Evolutionary conservation across 2,888 invertebrate species (phyloP), one percentile per base, ranked within the genome.

Genomic region (Pegoplata infirma): DNA sequence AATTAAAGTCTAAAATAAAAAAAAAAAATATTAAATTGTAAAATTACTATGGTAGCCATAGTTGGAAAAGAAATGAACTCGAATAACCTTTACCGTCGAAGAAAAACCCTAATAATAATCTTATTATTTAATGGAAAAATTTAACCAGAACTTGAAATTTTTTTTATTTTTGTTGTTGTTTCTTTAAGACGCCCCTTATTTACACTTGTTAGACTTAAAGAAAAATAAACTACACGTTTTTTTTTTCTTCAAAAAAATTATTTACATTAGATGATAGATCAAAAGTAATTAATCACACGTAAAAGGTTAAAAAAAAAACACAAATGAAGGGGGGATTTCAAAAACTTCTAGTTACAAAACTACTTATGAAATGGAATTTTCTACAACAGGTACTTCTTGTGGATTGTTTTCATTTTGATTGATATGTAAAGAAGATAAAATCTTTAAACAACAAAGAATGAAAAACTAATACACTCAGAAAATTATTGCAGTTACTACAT

Each of bases 241-340:
- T n/a, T n/a, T n/a, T n/a, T n/a, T n/a, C n/a, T n/a, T 21, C 10
- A 21, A 21, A 23, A 25, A 25, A 12, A 23, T 23, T 47, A 47
- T 47, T 59, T 59, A 44, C 46, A 63, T 63, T 49, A 17, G 25
- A 53, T 59, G 66, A 21, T 67, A 32, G 55, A 17, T 72, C 64
- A 63, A 51, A 40, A 68, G 64, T 55, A 77, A 77, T 77, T 77
- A 73, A 77, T 77, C 53, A 73, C 68, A 53, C 19, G 8, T 59
- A 69, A 64, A 64, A 56, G 36, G 40, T 72, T 59, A 55, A 47
- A 44, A 19, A 56, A 47, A 25, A 12, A 36, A 49, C 2, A 28
- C 7, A 12, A 44, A 3, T n/a, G 8, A n/a, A 14, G 14, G 14
- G 32, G 47, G 46, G 25, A 46, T 17, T 61, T 10, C n/a, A n/a